These are phyloP conservation scores for Petrophora chlorosata DNA, from an alignment of 2,888 invertebrate genomes.

Conservation along the genomic window DNA sequence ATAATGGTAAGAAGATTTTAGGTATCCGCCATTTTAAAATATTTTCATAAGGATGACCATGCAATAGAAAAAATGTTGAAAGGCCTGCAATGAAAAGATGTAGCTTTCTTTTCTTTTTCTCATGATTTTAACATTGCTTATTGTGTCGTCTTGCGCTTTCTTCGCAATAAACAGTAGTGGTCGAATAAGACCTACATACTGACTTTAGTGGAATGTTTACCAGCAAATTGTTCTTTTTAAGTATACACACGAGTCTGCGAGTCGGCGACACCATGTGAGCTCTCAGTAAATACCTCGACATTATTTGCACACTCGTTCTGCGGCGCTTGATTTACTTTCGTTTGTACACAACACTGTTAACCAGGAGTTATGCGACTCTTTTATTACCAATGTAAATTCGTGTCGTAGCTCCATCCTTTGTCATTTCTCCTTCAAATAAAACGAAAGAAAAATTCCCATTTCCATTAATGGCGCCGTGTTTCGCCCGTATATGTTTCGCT, in stretches of 20 bases:
- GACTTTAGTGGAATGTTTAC: conserved; percentile 59
- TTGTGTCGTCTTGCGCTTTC: too few species aligned
- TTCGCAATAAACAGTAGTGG: too few species aligned
- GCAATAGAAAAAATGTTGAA: too few species aligned
- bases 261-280: conserved; percentile 57
- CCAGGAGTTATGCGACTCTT: conserved; percentile 44
- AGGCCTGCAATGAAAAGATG: too few species aligned
- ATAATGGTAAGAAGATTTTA: too few species aligned
- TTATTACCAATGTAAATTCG: conserved; percentile 45
- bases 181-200: conserved; percentile 32
- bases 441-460: conserved; percentile 20
- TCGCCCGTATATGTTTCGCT: conserved; percentile 17
- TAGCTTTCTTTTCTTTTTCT: too few species aligned
- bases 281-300: conserved; percentile 61
- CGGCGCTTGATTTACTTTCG: conserved; percentile 55
- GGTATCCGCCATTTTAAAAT: too few species aligned
- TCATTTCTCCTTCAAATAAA: conserved; percentile 28
- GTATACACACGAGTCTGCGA: conserved; percentile 55
- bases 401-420: conserved; percentile 30
- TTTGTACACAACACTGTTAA: conserved; percentile 45
- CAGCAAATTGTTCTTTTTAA: conserved; percentile 63
- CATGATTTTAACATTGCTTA: too few species aligned
- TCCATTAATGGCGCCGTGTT: conserved; percentile 27
- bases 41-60: too few species aligned
- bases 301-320: conserved; percentile 53